A percentile compares a stretch with the other conserved stretches of the same genome.
Evolutionary conservation across 1,140 invertebrate genomes (phyloP).

Genomic region (Euborellia annulipes): DNA sequence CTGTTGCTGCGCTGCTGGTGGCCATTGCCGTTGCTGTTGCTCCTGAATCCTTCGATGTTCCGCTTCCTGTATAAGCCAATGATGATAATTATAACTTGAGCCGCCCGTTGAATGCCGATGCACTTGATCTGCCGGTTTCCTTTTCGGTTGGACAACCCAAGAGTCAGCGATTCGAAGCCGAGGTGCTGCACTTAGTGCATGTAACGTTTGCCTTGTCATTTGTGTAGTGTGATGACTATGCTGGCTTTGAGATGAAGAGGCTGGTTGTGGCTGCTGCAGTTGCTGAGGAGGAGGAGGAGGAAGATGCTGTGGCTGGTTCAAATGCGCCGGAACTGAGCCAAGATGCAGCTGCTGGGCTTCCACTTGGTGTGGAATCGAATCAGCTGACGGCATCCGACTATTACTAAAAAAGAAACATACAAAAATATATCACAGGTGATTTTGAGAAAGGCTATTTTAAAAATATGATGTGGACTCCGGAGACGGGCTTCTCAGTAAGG

Average conservation of each 20-base stretch:
- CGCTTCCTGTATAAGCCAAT: slow-evolving; percentile 84
- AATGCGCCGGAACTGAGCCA: neutral
- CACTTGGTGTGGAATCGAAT: slow-evolving; percentile 31
- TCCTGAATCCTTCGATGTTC: slow-evolving; percentile 68
- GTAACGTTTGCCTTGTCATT: slow-evolving; percentile 58
- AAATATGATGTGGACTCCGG: no score
- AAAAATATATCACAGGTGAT: neutral
- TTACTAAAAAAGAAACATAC: slow-evolving; percentile 28
- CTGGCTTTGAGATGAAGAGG: neutral
- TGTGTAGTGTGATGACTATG: slow-evolving; percentile 30
- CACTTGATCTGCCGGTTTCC: slow-evolving; percentile 37
- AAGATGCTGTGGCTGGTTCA: no score
- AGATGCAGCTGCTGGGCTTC: slow-evolving; percentile 12
- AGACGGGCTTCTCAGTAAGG: no score
- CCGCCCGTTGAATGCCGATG: slow-evolving; percentile 20
- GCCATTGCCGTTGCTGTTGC: slow-evolving; percentile 36
- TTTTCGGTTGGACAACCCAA: slow-evolving; percentile 52
- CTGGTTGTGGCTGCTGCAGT: neutral
- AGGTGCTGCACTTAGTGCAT: slow-evolving; percentile 61
- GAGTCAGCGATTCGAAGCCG: slow-evolving; percentile 49
- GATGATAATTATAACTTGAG: slow-evolving; percentile 57
- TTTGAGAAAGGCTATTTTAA: no score
- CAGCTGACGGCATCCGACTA: slow-evolving; percentile 41
- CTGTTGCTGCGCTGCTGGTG: slow-evolving; percentile 17
- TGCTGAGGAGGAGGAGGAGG: no score